phyloP scores from a whole-genome alignment of 1,140 invertebrate species.

The Drosophila tsacasi region DNA sequence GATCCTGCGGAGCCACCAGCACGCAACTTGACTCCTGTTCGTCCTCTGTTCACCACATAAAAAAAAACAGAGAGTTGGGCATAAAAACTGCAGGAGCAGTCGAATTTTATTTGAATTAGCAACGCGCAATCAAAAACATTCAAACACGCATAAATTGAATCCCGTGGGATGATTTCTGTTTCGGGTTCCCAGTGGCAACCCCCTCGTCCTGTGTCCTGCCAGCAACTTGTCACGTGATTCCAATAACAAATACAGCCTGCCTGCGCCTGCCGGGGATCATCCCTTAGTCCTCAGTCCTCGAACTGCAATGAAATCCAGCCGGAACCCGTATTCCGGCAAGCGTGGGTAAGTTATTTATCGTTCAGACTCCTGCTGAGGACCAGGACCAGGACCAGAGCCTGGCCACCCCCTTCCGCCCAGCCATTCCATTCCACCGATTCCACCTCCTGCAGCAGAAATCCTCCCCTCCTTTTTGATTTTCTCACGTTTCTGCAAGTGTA shows the following conservation, averaged over 20 bases:
- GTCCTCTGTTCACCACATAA: slow-evolving; percentile 56
- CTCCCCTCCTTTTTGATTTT: slow-evolving; percentile 23
- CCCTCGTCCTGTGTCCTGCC: slow-evolving; percentile 25
- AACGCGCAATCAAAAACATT: slow-evolving; percentile 82
- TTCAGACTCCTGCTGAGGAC: slow-evolving; percentile 34
- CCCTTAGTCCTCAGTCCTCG: slow-evolving; percentile 45
- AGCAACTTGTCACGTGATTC: slow-evolving; percentile 82
- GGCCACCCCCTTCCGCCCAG: slow-evolving; percentile 2
- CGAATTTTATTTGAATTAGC: slow-evolving; percentile 82
- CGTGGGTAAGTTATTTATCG: slow-evolving; percentile 77
- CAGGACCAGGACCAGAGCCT: neutral
- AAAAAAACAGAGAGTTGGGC: neutral
- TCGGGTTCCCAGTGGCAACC: slow-evolving; percentile 63
- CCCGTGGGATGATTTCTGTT: slow-evolving; percentile 79
- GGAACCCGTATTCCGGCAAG: slow-evolving; percentile 36
- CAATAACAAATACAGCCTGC: slow-evolving; percentile 73
- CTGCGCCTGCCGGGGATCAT: slow-evolving; percentile 53
- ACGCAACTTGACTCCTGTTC: slow-evolving; percentile 49
- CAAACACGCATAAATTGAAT: slow-evolving; percentile 84
- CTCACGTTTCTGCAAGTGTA: slow-evolving; percentile 71
- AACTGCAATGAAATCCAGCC: slow-evolving; percentile 27
- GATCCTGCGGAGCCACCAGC: slow-evolving; percentile 26
- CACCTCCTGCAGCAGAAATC: slow-evolving; percentile 6
- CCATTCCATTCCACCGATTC: neutral
- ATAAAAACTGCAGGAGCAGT: slow-evolving; percentile 44